phyloP scores from a whole-genome alignment of 2,113 vertebrate genomes.

The Alectura lathami region DNA sequence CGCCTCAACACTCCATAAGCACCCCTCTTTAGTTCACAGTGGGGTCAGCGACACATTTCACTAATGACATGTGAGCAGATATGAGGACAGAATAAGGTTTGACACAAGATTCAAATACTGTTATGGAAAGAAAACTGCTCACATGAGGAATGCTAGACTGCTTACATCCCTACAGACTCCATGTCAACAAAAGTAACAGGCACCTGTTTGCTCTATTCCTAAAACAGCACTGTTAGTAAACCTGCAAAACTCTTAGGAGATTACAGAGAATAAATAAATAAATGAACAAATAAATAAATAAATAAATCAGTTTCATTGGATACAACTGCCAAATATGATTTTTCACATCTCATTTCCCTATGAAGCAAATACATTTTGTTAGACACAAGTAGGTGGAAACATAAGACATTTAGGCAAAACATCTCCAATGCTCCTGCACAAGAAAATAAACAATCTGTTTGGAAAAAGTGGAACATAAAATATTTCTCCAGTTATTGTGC shows the following conservation, averaged over 20 bases:
- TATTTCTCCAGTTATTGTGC: neutral
- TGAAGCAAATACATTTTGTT: constrained; percentile 17
- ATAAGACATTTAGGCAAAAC: constrained; percentile 28
- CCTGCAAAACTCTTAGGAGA: neutral
- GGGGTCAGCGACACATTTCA: neutral
- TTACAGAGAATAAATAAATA: neutral
- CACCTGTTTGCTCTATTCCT: neutral
- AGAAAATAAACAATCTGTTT: constrained; percentile 26
- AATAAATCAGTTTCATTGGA: neutral
- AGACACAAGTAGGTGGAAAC: constrained; percentile 26
- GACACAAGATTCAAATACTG: neutral
- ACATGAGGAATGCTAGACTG: neutral
- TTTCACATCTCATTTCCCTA: constrained; percentile 6
- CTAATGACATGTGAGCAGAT: neutral
- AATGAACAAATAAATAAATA: no score
- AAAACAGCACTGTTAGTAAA: neutral
- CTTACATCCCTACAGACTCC: neutral
- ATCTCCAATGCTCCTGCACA: neutral
- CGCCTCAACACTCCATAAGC: neutral
- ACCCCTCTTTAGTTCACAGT: neutral
- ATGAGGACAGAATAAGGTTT: neutral
- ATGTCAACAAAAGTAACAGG: constrained; percentile 29
- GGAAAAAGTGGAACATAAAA: neutral
- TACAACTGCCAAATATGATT: neutral
- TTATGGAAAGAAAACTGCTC: neutral